Conservation (phyloP, 2,797 vertebrate species). For the Varecia variegata region DNA sequence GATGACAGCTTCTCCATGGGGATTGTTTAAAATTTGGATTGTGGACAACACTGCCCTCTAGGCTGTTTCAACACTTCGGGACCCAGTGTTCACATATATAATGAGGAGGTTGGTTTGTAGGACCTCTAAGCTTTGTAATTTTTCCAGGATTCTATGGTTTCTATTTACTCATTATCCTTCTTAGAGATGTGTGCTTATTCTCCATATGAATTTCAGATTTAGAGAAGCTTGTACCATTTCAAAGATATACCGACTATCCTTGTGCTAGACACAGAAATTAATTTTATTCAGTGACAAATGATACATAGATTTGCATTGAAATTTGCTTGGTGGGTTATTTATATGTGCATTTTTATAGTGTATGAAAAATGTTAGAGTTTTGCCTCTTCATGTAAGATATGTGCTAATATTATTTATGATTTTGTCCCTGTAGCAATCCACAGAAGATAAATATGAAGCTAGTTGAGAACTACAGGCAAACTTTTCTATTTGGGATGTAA, state of each 20-base stretch:
- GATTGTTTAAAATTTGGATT: slow-evolving; percentile 62
- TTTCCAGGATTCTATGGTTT: slow-evolving; percentile 14
- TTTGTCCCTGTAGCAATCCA: slow-evolving; percentile 48
- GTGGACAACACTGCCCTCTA: slow-evolving; percentile 71
- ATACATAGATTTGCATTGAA: slow-evolving; percentile 69
- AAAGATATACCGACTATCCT: slow-evolving; percentile 61
- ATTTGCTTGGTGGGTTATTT: slow-evolving; percentile 73
- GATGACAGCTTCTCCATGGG: slow-evolving; percentile 24
- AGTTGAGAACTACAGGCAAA: slow-evolving; percentile 35
- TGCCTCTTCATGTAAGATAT: slow-evolving; percentile 42
- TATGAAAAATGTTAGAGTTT: slow-evolving; percentile 70
- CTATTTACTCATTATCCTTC: slow-evolving; percentile 8
- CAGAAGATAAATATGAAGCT: slow-evolving; percentile 63
- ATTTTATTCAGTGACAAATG: slow-evolving; percentile 71
- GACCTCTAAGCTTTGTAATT: background rate
- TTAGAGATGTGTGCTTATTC: slow-evolving; percentile 45
- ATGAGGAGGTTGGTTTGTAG: background rate
- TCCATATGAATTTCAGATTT: slow-evolving; percentile 61
- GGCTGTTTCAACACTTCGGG: slow-evolving; percentile 7
- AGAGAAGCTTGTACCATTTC: slow-evolving; percentile 52
- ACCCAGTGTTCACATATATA: background rate
- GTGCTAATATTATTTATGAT: slow-evolving; percentile 60
- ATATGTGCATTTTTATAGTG: slow-evolving; percentile 71
- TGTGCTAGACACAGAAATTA: slow-evolving; percentile 65
- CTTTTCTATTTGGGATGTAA: slow-evolving; percentile 30